phyloP scores from a whole-genome alignment of 53 echinoderm and acorn worm genomes.

The Apostichopus leukothele region DNA sequence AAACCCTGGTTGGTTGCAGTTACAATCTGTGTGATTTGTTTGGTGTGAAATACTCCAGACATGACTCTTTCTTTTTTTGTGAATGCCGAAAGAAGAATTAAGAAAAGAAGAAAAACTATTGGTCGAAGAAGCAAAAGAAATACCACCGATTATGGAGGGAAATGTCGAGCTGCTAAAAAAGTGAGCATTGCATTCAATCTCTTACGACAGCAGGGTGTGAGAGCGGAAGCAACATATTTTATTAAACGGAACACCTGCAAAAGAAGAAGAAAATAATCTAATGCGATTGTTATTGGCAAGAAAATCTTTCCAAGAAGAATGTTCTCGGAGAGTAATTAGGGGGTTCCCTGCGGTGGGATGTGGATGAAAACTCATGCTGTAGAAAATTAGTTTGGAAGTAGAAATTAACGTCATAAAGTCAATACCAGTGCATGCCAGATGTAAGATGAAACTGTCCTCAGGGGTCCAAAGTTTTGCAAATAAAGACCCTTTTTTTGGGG shows the following conservation, averaged over 20 bases:
- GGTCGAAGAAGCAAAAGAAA: too few species aligned
- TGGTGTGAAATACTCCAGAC: background rate
- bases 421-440: background rate
- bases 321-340: background rate
- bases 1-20: background rate
- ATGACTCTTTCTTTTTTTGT: too few species aligned
- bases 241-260: background rate
- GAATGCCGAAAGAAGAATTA: too few species aligned
- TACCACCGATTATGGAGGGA: too few species aligned
- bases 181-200: too few species aligned
- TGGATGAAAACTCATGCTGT: background rate
- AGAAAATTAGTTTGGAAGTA: background rate
- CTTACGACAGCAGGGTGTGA: background rate
- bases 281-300: too few species aligned
- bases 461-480: background rate
- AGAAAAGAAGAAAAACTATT: too few species aligned
- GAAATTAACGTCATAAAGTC: background rate
- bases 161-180: too few species aligned
- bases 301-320: background rate
- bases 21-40: background rate
- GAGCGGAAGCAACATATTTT: background rate
- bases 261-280: background rate
- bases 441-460: background rate
- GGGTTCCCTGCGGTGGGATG: background rate
- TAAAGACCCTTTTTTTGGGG: background rate